Evolutionary conservation across 2,888 invertebrate genomes (phyloP), one percentile per base, ranked within the genome.

Genomic region (Xestia xanthographa): DNA sequence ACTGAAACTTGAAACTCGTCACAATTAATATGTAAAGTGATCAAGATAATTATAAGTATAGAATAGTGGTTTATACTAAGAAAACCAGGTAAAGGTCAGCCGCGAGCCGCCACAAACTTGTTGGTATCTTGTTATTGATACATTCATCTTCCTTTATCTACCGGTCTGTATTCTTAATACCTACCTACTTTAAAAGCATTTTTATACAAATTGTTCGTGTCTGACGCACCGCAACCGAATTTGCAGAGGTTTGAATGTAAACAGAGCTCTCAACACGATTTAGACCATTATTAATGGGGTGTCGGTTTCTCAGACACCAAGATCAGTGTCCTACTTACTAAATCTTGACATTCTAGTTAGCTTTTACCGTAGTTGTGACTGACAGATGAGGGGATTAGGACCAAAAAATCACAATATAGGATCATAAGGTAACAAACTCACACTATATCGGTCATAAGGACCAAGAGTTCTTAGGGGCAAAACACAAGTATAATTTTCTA

Each of bases 21-120:
- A 29, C 22, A 48, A 63, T 68, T 29, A 53, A 77, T 67, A 26
- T n/a, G 41, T 48, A 75, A 53, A 63, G n/a, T 34, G 56, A 48
- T 79, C 45, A 48, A 45, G 45, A n/a, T n/a, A n/a, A n/a, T 70
- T 56, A 56, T 62, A 29, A 53, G 4, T 77, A 45, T n/a, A 69
- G 45, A 29, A 65, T 48, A 63, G 53, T 72, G 66, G 41, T 48
- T 66, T 73, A n/a, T n/a, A 63, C 50, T 78, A 53, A 76, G 43
- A 56, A n/a, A 41, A 50, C 56, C 62, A 53, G 60, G 53, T 67
- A 73, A 80, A 80, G 80, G 66, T 73, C 34, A 66, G 38, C n/a
- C 50, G 20, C 53, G 26, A 66, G 38, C n/a, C 50, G 20, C 53
- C 29, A 41, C 48, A 56, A 41, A 48, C 53, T 62, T 22, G 63